Base-by-base conservation (phyloP, 2,797 vertebrate genomes). In the Ficedula albicollis region DNA sequence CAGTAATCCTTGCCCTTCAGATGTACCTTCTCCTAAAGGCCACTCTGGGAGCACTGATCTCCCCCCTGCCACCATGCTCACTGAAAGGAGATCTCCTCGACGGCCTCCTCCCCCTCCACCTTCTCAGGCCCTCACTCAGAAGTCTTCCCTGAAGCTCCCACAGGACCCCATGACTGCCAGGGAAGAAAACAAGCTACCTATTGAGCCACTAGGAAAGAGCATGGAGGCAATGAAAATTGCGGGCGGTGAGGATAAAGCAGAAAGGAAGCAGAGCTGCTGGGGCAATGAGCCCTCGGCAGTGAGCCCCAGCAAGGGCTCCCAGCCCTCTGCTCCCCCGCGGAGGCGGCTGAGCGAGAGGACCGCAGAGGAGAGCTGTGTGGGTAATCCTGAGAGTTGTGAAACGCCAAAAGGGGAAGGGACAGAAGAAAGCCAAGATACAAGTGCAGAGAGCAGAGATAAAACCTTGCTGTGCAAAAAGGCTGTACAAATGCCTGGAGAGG, bases 21-120 rank as follows among this genome's bases (percentile, higher is more conserved):
- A 97, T 21, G 60, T 48, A 66, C 80, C 95, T 36, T 96, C 97
- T 87, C 84, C 92, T 38, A 88, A 94, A 90, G 98, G 96, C 94
- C 97, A 96, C 60, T 92, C 96, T 38, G 69, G 56, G 20, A 76
- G 63, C 13, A 12, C 63, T 26, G 8, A 92, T 29, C 63, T 81
- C 74, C 55, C 94, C 90, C 13, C 17, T 98, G 98, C 85, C 97
- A 56, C 98, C 98, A 38, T 84, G 36, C 67, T 95, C 16, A 11
- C 95, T 36, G 84, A 93, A 63, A 95, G 36, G 91, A 95, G 39
- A 44, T 94, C 95, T 84, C 97, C 97, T 8, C 90, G 93, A 29
- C 98, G 97, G 22, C 98, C 95, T 0, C 97, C 98, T 2, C 98
- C 98, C 7, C 98, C 97, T 5, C 98, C 96, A 27, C 94, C 93